phyloP scores from a whole-genome alignment of 2,888 invertebrate genomes.

The Lymantria monacha region DNA sequence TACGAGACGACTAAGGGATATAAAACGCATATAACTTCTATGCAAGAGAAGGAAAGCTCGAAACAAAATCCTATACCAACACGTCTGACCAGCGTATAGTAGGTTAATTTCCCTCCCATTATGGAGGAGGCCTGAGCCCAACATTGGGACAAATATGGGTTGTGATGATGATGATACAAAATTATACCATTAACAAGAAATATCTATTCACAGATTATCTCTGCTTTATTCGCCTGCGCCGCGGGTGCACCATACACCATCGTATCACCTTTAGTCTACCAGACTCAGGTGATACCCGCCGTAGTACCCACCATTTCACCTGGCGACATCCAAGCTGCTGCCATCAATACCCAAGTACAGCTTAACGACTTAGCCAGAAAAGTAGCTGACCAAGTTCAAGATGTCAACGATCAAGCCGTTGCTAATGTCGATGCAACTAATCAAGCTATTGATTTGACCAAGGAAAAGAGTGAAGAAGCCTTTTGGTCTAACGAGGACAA shows the following conservation, averaged over 20 bases:
- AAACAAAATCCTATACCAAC: too few species aligned
- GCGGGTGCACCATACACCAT: slow-evolving; percentile 57
- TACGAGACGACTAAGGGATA: too few species aligned
- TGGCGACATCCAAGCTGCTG: slow-evolving; percentile 69
- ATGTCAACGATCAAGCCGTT: slow-evolving; percentile 44
- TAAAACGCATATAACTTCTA: too few species aligned
- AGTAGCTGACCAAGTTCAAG: slow-evolving; percentile 46
- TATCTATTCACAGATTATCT: slow-evolving; percentile 49
- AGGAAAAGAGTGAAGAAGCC: slow-evolving; percentile 46
- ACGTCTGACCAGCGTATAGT: too few species aligned
- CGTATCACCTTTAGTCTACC: slow-evolving; percentile 20
- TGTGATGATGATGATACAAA: too few species aligned
- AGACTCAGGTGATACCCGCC: slow-evolving; percentile 33
- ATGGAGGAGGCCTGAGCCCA: too few species aligned
- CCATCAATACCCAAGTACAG: slow-evolving; percentile 52
- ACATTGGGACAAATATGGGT: too few species aligned
- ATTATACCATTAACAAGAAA: neutral
- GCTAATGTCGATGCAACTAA: slow-evolving; percentile 35
- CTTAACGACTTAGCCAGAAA: slow-evolving; percentile 43
- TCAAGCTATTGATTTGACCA: slow-evolving; percentile 27
- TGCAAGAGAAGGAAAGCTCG: too few species aligned
- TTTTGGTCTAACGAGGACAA: slow-evolving; percentile 64
- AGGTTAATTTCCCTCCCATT: too few species aligned
- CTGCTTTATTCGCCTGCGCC: slow-evolving; percentile 58
- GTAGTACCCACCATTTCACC: slow-evolving; percentile 52